Conservation (phyloP, 2,797 vertebrate genomes). For the Cirrhinus mrigala region DNA sequence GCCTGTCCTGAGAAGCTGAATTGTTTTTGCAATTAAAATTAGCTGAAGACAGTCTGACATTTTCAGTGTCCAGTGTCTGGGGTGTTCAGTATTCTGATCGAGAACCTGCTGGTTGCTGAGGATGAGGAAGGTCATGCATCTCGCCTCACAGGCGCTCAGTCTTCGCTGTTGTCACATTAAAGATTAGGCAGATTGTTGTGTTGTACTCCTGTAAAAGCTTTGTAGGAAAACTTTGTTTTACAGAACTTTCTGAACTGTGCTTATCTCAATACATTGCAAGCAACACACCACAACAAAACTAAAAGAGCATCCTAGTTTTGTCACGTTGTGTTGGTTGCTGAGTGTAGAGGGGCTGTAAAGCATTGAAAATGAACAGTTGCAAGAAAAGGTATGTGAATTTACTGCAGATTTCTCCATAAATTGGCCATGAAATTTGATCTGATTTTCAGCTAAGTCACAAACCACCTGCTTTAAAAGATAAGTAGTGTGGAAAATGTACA, state of each 20-base stretch:
- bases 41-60: conserved; percentile 35
- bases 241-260: not conserved
- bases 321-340: not conserved
- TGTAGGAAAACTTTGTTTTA: conserved; percentile 10
- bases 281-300: not conserved
- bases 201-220: not conserved
- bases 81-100: conserved; percentile 20
- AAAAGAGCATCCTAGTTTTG: not conserved
- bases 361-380: not conserved
- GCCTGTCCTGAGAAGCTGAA: not conserved
- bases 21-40: conserved; percentile 38
- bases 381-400: not conserved
- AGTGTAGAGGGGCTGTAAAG: not conserved
- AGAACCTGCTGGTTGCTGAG: not conserved
- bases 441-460: not conserved
- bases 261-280: not conserved
- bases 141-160: not conserved
- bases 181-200: not conserved
- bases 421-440: not conserved
- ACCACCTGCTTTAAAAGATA: not conserved
- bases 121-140: conserved; percentile 23
- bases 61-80: conserved; percentile 16
- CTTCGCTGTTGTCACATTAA: conserved; percentile 6
- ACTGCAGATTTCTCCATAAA: not conserved
- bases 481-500: not conserved